Conservation (phyloP, 2,797 vertebrate species). For the Poeciliopsis presidionis region DNA sequence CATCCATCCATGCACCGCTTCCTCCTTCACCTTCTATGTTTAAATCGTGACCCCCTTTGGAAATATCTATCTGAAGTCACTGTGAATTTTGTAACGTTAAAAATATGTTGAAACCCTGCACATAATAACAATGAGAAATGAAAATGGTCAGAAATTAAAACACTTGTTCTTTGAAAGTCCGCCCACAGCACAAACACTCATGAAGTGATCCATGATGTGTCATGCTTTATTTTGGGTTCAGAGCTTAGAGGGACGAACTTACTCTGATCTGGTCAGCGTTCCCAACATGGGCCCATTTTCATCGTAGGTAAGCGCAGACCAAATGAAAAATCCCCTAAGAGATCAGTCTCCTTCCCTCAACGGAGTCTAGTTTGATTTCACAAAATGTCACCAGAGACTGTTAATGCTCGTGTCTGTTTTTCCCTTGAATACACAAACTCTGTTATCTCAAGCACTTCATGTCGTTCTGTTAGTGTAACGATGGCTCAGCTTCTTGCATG, state of each 20-base stretch:
- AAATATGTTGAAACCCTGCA: background rate
- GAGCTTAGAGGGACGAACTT: slow-evolving; percentile 43
- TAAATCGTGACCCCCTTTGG: background rate
- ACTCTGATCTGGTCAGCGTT: slow-evolving; percentile 40
- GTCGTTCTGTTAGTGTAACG: slow-evolving; percentile 6
- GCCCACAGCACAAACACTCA: slow-evolving; percentile 25
- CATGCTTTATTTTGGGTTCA: slow-evolving; percentile 53
- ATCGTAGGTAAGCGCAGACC: slow-evolving; percentile 26
- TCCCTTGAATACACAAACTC: background rate
- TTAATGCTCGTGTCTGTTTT: background rate
- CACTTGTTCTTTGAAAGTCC: slow-evolving; percentile 12
- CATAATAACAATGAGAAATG: slow-evolving; percentile 7
- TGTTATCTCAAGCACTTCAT: background rate
- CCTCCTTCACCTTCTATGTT: background rate
- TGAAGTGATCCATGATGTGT: slow-evolving; percentile 37
- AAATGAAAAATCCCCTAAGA: slow-evolving; percentile 22
- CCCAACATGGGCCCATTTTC: slow-evolving; percentile 35
- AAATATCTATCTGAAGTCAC: background rate
- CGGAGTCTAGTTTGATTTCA: background rate
- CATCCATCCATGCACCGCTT: background rate
- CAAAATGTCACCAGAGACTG: background rate
- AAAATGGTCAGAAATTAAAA: slow-evolving; percentile 26
- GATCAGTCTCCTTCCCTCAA: background rate
- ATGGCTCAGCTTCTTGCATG: slow-evolving; percentile 2
- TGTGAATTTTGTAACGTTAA: background rate